Conservation (phyloP, 2,113 vertebrate species). For the Hirundichthys speculiger region DNA sequence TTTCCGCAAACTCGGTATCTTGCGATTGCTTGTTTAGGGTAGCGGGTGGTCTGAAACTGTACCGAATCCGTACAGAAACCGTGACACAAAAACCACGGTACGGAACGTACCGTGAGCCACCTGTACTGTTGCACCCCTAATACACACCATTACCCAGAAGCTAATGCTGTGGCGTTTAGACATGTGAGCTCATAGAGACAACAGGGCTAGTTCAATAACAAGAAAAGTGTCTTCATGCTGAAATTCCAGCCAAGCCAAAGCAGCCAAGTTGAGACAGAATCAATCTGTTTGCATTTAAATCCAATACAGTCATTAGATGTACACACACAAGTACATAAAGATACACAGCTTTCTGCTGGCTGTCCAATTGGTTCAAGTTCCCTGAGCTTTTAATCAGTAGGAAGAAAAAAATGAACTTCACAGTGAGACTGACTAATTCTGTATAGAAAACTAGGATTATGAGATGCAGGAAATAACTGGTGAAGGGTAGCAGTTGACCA, state of each 20-base stretch:
- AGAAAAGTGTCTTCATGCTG: slow-evolving; percentile 3
- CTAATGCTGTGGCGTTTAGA: slow-evolving; percentile 6
- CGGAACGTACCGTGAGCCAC: too few species aligned
- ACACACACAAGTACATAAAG: slow-evolving; percentile 6
- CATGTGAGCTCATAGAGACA: not conserved
- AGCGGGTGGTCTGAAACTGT: too few species aligned
- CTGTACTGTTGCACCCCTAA: too few species aligned
- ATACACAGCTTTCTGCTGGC: slow-evolving; percentile 15
- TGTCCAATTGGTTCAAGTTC: slow-evolving; percentile 9
- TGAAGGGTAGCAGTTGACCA: not conserved
- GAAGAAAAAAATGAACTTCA: slow-evolving; percentile 5
- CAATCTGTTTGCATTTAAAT: slow-evolving; percentile 28
- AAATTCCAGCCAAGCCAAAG: slow-evolving; percentile 18
- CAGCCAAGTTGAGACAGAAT: slow-evolving; percentile 6
- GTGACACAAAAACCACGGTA: too few species aligned
- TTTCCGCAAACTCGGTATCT: too few species aligned
- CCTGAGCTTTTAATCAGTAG: not conserved
- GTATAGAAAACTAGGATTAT: not conserved
- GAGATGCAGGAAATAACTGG: not conserved
- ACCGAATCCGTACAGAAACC: too few species aligned
- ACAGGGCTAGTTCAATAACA: slow-evolving; percentile 11
- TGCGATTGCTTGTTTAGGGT: too few species aligned
- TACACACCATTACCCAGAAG: slow-evolving; percentile 42
- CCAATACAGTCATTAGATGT: not conserved
- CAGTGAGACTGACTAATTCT: not conserved